Evolutionary conservation across 2,797 vertebrate genomes (phyloP).

Genomic region (Tokudaia tokunoshimensis): DNA sequence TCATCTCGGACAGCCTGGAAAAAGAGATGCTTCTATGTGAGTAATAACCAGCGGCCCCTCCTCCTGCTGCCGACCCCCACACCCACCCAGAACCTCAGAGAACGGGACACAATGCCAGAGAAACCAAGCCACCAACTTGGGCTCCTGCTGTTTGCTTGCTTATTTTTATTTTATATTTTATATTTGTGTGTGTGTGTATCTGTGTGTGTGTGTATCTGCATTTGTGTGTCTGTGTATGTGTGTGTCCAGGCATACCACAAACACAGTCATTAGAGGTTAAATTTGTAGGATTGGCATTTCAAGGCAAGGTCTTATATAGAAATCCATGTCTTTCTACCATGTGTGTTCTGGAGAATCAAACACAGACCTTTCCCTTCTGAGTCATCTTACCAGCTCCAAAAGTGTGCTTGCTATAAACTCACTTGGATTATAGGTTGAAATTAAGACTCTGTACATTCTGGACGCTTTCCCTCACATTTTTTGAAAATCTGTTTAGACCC

Average conservation of each 20-base stretch:
- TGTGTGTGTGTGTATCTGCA: background rate
- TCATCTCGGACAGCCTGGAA: constrained; percentile 72
- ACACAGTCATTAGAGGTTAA: background rate
- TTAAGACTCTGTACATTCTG: background rate
- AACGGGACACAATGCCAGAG: background rate
- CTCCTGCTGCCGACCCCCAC: no score
- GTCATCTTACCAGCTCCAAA: background rate
- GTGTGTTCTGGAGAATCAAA: background rate
- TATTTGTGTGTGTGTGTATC: background rate
- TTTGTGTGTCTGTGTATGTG: background rate
- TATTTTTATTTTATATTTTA: background rate
- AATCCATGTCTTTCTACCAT: background rate
- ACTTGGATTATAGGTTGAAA: constrained; percentile 4
- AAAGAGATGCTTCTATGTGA: constrained; percentile 85
- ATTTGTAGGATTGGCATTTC: background rate
- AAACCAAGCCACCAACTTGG: background rate
- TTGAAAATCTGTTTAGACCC: background rate
- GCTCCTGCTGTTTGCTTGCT: background rate
- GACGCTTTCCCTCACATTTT: background rate
- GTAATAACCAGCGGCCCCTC: constrained; percentile 61
- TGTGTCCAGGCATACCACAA: background rate
- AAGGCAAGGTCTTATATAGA: no score
- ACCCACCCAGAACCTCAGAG: background rate
- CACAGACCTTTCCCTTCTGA: background rate
- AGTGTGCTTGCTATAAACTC: background rate